Percentiles rank a stretch among this genome's conserved stretches.
These are phyloP conservation scores for Poecilia wingei DNA, from an alignment of 2,797 vertebrate species.

Conservation along the genomic window DNA sequence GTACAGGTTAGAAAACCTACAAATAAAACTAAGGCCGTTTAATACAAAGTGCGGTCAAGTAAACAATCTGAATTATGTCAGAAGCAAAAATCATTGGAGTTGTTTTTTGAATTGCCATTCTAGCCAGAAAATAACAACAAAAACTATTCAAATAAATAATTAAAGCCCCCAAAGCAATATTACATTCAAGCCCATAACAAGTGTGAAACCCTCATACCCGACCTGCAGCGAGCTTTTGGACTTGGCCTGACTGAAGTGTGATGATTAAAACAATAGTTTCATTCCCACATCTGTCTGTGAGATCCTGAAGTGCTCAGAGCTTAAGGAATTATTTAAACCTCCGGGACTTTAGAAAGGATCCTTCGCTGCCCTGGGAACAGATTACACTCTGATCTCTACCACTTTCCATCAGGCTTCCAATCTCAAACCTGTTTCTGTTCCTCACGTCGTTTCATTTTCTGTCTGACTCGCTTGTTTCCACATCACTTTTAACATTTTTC, in stretches of 20 bases:
- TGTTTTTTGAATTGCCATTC: background rate
- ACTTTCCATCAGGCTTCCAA: background rate
- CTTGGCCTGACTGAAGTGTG: constrained; percentile 36
- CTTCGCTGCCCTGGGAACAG: constrained; percentile 57
- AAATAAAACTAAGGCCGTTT: background rate
- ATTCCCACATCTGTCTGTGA: constrained; percentile 28
- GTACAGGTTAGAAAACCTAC: background rate
- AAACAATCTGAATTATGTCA: background rate
- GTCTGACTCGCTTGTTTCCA: constrained; percentile 1
- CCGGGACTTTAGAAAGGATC: constrained; percentile 64
- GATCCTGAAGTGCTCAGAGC: constrained; percentile 27
- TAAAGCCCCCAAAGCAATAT: background rate
- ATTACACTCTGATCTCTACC: constrained; percentile 54
- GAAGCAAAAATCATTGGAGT: background rate
- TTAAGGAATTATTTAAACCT: constrained; percentile 61
- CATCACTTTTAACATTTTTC: constrained; percentile 19
- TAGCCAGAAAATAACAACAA: background rate
- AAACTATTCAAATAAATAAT: background rate
- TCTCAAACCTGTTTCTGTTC: constrained; percentile 20
- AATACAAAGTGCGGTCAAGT: background rate
- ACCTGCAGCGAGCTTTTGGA: constrained; percentile 30
- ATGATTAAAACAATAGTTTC: constrained; percentile 39
- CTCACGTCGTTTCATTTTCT: constrained; percentile 24
- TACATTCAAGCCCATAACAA: background rate
- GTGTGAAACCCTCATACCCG: background rate